Conservation (phyloP, 2,888 invertebrate genomes). For the Apotomis betuletana region DNA sequence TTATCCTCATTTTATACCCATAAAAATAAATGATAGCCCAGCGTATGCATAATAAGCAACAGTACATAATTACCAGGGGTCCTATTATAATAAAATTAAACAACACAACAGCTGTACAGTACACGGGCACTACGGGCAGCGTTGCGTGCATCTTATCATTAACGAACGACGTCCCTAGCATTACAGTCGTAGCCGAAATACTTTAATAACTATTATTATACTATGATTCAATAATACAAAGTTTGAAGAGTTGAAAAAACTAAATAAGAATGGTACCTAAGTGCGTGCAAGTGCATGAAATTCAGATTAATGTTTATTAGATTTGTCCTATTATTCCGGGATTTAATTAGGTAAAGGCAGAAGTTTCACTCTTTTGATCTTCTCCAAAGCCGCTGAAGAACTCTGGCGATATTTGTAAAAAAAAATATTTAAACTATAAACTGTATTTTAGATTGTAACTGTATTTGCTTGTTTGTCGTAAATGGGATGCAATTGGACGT, state of each 20-base stretch:
- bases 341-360: too few species aligned
- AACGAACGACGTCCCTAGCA: constrained; percentile 45
- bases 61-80: constrained; percentile 44
- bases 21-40: constrained; percentile 35
- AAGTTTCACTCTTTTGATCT: too few species aligned
- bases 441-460: too few species aligned
- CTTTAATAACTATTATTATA: constrained; percentile 33
- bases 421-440: too few species aligned
- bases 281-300: background rate
- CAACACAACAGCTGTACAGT: constrained; percentile 51
- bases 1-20: background rate
- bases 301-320: too few species aligned
- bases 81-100: constrained; percentile 55
- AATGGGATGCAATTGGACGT: too few species aligned
- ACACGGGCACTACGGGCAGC: constrained; percentile 25
- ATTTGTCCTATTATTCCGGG: too few species aligned
- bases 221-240: constrained; percentile 35
- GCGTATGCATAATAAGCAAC: constrained; percentile 30
- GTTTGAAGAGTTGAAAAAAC: constrained; percentile 7
- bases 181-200: constrained; percentile 31
- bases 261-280: background rate
- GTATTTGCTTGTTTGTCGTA: too few species aligned
- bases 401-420: too few species aligned
- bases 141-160: constrained; percentile 57
- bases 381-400: too few species aligned